These are phyloP conservation scores for Episyrphus balteatus DNA, from an alignment of 1,140 invertebrate species.

Conservation along the genomic window DNA sequence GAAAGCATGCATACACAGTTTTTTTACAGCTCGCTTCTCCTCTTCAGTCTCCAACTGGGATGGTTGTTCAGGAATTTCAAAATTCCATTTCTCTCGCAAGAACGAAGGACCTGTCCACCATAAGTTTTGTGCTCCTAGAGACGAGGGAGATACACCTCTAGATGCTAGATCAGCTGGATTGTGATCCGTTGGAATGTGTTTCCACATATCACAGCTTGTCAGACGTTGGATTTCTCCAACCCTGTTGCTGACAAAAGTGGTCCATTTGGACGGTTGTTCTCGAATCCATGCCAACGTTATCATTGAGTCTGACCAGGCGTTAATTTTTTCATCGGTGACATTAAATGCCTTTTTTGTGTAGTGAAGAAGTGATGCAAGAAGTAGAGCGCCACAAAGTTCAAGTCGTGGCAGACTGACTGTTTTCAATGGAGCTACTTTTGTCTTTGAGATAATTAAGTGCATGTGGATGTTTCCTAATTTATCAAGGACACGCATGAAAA, in stretches of 20 bases:
- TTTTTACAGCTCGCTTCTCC: not conserved
- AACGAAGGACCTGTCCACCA: not conserved
- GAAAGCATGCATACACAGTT: not conserved
- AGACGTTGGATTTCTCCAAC: not conserved
- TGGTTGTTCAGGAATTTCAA: not conserved
- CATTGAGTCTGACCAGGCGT: not conserved
- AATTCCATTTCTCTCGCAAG: not conserved
- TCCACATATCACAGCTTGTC: not conserved
- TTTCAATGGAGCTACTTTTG: conserved; percentile 15
- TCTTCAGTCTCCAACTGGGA: not conserved
- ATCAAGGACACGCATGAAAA: conserved; percentile 13
- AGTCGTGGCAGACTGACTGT: conserved; percentile 8
- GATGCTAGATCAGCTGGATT: conserved; percentile 11
- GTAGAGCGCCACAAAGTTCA: not conserved
- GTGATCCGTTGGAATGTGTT: conserved; percentile 4
- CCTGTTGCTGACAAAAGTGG: not conserved
- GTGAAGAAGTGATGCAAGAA: not conserved
- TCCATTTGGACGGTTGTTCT: not conserved
- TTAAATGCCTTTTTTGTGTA: not conserved
- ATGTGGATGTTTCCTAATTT: conserved; percentile 7
- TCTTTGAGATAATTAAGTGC: conserved; percentile 20
- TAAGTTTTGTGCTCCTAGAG: conserved; percentile 1
- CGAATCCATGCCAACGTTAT: not conserved
- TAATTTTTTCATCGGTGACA: not conserved
- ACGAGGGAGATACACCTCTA: too few species aligned